These are phyloP conservation scores for Psophia crepitans DNA, from an alignment of 2,113 vertebrate species.

Conservation along the genomic window DNA sequence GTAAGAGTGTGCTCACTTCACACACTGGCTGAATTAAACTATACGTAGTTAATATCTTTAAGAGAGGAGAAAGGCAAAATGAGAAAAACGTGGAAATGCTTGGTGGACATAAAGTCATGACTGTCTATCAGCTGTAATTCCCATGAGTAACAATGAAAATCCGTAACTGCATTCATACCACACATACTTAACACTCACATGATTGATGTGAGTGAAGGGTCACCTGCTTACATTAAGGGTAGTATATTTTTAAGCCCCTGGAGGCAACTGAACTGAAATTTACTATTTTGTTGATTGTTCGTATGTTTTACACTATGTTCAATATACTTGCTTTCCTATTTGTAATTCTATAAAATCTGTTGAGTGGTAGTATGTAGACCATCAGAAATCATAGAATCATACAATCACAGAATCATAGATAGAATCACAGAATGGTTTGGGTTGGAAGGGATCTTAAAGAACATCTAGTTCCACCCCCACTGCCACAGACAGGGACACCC, in stretches of 20 bases:
- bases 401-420: background rate
- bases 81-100: background rate
- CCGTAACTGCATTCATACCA: background rate
- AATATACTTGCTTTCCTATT: background rate
- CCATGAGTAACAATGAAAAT: background rate
- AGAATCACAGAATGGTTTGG: too few species aligned
- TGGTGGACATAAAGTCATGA: background rate
- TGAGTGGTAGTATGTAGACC: background rate
- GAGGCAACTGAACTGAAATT: background rate
- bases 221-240: background rate
- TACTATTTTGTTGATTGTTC: background rate
- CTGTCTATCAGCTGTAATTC: background rate
- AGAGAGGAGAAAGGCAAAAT: background rate
- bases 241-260: background rate
- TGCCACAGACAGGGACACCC: too few species aligned
- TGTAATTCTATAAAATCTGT: background rate
- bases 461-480: too few species aligned
- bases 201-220: background rate
- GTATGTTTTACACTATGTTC: background rate
- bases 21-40: background rate
- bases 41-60: background rate
- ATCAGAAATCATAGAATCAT: background rate
- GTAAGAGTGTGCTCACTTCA: background rate
- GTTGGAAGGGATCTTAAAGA: too few species aligned
- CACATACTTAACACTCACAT: background rate